Base-by-base conservation (phyloP, 2,797 vertebrate species). In the Craterocephalus amniculus region DNA sequence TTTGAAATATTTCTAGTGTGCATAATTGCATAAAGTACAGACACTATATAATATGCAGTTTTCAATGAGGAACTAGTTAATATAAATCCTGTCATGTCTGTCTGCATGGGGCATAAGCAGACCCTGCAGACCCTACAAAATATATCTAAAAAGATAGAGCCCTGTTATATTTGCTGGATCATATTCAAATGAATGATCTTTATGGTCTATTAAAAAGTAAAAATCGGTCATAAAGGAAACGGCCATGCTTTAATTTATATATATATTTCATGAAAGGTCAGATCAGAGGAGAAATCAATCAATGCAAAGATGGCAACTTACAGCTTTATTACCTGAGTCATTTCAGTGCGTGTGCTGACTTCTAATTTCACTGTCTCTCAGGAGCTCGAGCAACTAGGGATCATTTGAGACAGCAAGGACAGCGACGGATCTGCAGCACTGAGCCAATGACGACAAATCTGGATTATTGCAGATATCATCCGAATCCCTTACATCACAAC, bases 401-500 rank as follows among this genome's bases (percentile, higher is more conserved):
- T 82, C 68, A 82, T 73, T 59, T 71, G 79, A 82, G 66, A 73
- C 24, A 54, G 72, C 58, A 59, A 81, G 70, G 61, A 72, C 75
- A 75, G 75, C 63, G 43, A 59, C 9, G 58, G 69, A 67, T 75
- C 55, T 76, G 73, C 73, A 72, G 64, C 54, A 70, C 71, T 85
- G 74, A 91, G 86, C 80, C 79, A 54, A 70, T 84, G 80, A 88
- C n/a, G 70, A 79, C 76, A 87, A 81, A 89, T 83, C 89, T 83
- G 86, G 91, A 92, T 91, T 91, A 90, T 65, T 83, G 74, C 63
- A 56, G 79, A 82, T 87, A 72, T 80, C 61, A 63, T 76, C 74
- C 69, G 73, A 90, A 92, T 92, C 88, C 82, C 75, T 91, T 90
- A 88, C 88, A 83, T 89, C 80, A 88, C 81, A 80, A 83, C 62